Percentiles rank a stretch among this genome's conserved stretches.
These are phyloP conservation scores for Musca domestica DNA, from an alignment of 1,140 invertebrate species.

Conservation along the genomic window DNA sequence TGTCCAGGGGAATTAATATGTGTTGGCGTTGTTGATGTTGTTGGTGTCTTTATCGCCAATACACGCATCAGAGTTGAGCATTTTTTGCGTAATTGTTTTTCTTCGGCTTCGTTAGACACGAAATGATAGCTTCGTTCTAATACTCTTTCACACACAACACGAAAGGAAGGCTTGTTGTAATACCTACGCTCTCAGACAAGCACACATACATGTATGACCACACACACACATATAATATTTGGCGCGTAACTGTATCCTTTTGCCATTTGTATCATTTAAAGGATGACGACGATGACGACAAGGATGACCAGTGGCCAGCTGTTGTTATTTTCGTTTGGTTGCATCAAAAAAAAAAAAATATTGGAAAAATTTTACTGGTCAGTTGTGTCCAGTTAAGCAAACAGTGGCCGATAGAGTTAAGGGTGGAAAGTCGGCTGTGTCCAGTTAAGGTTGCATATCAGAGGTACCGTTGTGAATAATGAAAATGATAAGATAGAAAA, in stretches of 20 bases:
- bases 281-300: too few species aligned
- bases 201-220: not conserved
- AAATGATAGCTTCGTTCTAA: too few species aligned
- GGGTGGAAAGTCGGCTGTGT: too few species aligned
- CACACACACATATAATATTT: not conserved
- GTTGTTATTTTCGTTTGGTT: constrained; percentile 3
- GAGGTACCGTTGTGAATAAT: not conserved
- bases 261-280: not conserved
- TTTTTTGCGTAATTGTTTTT: constrained; percentile 13
- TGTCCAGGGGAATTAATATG: not conserved
- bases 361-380: not conserved
- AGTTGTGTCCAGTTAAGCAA: constrained; percentile 15
- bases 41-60: not conserved
- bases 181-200: too few species aligned
- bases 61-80: too few species aligned
- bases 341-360: too few species aligned
- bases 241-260: not conserved
- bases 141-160: too few species aligned
- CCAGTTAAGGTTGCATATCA: too few species aligned
- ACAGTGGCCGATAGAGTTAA: not conserved
- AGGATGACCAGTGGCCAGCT: constrained; percentile 8
- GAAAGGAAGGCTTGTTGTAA: too few species aligned
- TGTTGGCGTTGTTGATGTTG: not conserved
- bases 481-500: not conserved
- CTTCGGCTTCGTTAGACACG: too few species aligned